Conservation (phyloP, 2,113 vertebrate genomes). For the Parus major region DNA sequence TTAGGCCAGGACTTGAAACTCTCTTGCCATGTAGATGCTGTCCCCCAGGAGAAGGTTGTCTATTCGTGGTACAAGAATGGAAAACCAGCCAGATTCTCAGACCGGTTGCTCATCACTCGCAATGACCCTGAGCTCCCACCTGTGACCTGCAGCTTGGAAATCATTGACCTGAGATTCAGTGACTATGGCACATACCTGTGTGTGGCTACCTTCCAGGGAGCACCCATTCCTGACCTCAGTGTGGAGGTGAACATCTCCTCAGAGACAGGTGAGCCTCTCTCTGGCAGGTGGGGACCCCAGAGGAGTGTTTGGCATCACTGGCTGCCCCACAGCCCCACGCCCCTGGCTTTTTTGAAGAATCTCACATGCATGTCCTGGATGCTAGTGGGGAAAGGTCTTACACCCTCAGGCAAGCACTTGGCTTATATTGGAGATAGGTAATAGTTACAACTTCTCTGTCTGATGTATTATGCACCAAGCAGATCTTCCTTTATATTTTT, state of each 20-base stretch:
- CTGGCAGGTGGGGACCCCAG: neutral
- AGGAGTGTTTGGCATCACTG: neutral
- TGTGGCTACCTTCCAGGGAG: slow-evolving; percentile 88
- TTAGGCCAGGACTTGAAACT: slow-evolving; percentile 96
- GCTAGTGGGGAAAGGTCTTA: neutral
- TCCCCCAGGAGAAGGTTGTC: slow-evolving; percentile 95
- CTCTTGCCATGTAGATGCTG: slow-evolving; percentile 96
- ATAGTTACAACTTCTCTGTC: neutral
- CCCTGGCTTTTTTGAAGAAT: neutral
- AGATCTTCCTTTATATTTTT: neutral
- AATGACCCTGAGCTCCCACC: slow-evolving; percentile 93
- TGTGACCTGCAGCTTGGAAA: slow-evolving; percentile 94
- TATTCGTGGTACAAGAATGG: slow-evolving; percentile 98
- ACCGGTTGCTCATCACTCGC: slow-evolving; percentile 87
- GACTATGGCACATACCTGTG: slow-evolving; percentile 96
- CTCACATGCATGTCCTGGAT: neutral
- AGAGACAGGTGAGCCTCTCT: slow-evolving; percentile 85
- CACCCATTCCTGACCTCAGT: slow-evolving; percentile 86
- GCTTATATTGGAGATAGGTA: neutral
- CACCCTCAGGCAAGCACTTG: neutral
- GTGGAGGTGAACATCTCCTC: slow-evolving; percentile 97
- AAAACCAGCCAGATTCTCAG: slow-evolving; percentile 82
- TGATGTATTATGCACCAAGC: neutral
- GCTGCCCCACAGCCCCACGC: neutral
- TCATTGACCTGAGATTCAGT: slow-evolving; percentile 94